Evolutionary conservation across 2,113 vertebrate genomes (phyloP).

Genomic region (Rhinoptilus africanus): DNA sequence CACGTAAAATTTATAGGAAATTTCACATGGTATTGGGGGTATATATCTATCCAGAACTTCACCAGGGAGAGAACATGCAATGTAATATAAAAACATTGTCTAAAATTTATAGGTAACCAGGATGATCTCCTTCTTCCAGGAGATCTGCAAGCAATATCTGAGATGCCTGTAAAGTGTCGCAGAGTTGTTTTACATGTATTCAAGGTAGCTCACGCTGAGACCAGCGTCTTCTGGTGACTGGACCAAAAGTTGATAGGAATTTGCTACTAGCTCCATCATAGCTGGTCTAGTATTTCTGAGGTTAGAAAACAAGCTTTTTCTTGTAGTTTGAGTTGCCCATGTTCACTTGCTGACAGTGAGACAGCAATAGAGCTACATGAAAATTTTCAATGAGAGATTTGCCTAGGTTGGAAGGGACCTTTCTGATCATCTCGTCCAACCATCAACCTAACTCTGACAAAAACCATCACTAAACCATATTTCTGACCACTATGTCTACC

Average conservation of each 20-base stretch:
- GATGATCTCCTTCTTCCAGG: neutral
- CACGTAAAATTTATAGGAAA: neutral
- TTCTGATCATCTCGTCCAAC: too few relatives aligned
- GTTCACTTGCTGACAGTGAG: neutral
- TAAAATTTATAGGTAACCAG: neutral
- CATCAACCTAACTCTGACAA: too few relatives aligned
- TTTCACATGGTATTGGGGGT: neutral
- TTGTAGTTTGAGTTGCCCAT: neutral
- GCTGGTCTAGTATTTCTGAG: neutral
- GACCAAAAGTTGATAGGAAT: neutral
- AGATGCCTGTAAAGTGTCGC: neutral
- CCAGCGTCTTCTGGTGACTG: rapidly evolving
- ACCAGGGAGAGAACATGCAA: rapidly evolving
- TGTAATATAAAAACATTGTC: neutral
- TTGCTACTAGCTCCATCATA: neutral
- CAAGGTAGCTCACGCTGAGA: neutral
- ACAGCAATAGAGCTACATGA: neutral
- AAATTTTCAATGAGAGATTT: neutral
- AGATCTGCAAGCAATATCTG: neutral
- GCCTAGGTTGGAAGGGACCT: too few relatives aligned
- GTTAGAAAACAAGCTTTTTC: neutral
- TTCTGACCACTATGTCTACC: too few relatives aligned
- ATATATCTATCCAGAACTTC: neutral
- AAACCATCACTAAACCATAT: too few relatives aligned
- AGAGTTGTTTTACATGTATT: neutral